Base-by-base conservation (phyloP, 2,888 invertebrate species). In the Cyclophora punctaria region DNA sequence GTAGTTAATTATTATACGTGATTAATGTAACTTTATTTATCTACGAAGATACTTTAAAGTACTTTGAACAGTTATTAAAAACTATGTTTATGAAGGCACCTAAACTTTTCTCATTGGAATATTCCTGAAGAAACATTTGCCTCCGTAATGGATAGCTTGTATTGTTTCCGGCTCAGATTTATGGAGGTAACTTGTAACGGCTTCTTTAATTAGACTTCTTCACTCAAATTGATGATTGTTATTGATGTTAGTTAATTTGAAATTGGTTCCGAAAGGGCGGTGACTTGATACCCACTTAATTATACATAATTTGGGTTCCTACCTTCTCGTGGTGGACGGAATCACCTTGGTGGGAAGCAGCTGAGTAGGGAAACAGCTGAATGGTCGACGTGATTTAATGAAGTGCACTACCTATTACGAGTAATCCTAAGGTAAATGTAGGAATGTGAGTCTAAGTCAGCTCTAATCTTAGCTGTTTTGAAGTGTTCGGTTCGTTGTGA, bases 171-270 rank as follows among this genome's bases (percentile, higher is more conserved):
- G 71, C 69, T 73, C 84, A 84, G 85, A 88, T 88, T 88, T 87
- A 88, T 87, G 83, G 85, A 82, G 83, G 85, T 82, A 84, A 87
- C 85, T 88, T 86, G 83, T 85, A 84, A 86, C 81, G 83, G 84
- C 84, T 85, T 85, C 85, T 86, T 86, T 84, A 86, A 88, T 87
- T 86, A 87, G 77, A 85, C 79, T 83, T 83, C 81, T 84, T 83
- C 76, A 82, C 76, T 80, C 80, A 84, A 85, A 83, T 86, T 85
- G 80, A 85, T 83, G 82, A 83, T 83, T 83, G 83, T 83, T 80
- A 79, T 80, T 83, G 83, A 84, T 83, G 82, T 78, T 71, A 73
- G 73, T 78, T 76, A 76, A 83, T 80, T 80, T 76, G 66, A 73
- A 76, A 77, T 75, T 72, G 73, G 68, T 73, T 60, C 64, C 62